Base-by-base conservation (phyloP, 64 coral and sea anemone species). In the Pocillopora damicornis region DNA sequence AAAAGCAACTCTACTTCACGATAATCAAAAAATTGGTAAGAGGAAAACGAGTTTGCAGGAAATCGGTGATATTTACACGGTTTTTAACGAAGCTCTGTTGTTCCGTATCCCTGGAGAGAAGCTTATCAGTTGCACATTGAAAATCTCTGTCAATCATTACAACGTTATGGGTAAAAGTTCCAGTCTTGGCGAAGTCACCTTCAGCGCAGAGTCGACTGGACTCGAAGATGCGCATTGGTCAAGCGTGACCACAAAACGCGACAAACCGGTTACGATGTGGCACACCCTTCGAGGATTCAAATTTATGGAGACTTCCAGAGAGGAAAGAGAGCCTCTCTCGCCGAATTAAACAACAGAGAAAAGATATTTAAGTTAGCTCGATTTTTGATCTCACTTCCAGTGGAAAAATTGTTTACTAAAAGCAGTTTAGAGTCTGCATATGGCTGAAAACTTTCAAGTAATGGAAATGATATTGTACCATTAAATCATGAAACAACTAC, bases 1-100 rank as follows among this genome's bases (percentile, higher is more conserved):
- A 0, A 96, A 96, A 69, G 91, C 81, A 15, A 73, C 72, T 9
- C 89, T 93, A 14, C 14, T 79, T 22, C 66, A 82, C 25, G 78
- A 94, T 10, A 69, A 81, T 34, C 62, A 94, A 82, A 82, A 73
- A 38, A 60, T 96, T 15, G 81, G 62, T 5, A 96, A 96, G 68
- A 87, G 94, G 35, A 96, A 96, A 79, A 93, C 94, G 2, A 82
- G 87, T 75, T 74, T 96, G 60, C 88, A 88, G 18, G 94, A 92
- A 62, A 88, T 87, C 12, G 88, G 91, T 8, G 26, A 83, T 22
- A 86, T 65, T 83, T 90, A 76, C 83, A 96, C 94, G 71, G 81
- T 93, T 20, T 96, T 96, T 84, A 96, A 96, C 83, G 94, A 96
- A 65, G 91, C 83, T 73, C 74, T 96, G 42, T 37, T 96, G 34